These are phyloP conservation scores for Eupithecia vulgata DNA, from an alignment of 2,888 invertebrate genomes.

Conservation along the genomic window DNA sequence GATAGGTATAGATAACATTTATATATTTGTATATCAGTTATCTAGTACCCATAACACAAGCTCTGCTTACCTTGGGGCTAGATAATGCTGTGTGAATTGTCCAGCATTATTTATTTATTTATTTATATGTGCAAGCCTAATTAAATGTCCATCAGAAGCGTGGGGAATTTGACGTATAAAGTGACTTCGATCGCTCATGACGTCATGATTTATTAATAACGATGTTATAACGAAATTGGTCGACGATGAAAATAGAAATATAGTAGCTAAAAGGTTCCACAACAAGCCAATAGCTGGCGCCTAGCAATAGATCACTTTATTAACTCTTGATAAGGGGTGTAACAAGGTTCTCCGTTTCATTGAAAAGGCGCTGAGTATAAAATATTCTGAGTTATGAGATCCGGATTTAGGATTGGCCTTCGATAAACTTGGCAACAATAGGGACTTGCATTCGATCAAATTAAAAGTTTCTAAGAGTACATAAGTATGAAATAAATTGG, in stretches of 20 bases:
- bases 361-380: not conserved
- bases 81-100: too few species aligned
- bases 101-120: too few species aligned
- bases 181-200: conserved; percentile 7
- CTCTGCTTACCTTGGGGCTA: too few species aligned
- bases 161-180: not conserved
- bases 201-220: conserved; percentile 15
- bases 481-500: not conserved
- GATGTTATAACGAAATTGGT: conserved; percentile 14
- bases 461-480: not conserved
- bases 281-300: conserved; percentile 20
- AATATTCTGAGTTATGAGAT: not conserved
- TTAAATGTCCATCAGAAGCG: conserved; percentile 15
- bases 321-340: conserved; percentile 30
- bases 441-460: not conserved
- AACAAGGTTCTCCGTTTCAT: not conserved
- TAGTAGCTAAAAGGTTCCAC: conserved; percentile 29
- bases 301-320: conserved; percentile 41
- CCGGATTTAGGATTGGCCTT: not conserved
- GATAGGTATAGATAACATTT: conserved; percentile 27
- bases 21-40: conserved; percentile 8
- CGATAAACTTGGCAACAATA: not conserved
- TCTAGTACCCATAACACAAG: too few species aligned
- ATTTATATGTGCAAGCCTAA: conserved; percentile 36
- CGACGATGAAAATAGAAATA: conserved; percentile 20